These are phyloP conservation scores for Champsocephalus gunnari DNA, from an alignment of 2,797 vertebrate species.

Conservation along the genomic window DNA sequence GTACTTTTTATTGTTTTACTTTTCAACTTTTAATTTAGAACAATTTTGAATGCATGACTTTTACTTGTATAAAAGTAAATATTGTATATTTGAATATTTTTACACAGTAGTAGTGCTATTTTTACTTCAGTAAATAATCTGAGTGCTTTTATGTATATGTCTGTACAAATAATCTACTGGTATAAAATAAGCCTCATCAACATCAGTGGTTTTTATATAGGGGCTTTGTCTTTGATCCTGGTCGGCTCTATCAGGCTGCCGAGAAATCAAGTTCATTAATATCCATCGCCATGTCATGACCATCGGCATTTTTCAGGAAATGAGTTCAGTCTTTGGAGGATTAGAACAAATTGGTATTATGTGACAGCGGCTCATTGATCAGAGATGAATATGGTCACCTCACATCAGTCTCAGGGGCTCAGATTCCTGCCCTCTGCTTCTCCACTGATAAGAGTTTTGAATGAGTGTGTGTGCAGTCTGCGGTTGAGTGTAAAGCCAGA, in stretches of 20 bases:
- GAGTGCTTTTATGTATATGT: too few species aligned
- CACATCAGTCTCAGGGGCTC: conserved; percentile 51
- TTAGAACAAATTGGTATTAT: conserved; percentile 41
- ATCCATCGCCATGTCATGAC: conserved; percentile 30
- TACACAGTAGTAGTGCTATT: too few species aligned
- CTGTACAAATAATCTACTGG: too few species aligned
- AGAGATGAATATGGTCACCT: conserved; percentile 52
- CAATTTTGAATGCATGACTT: too few species aligned
- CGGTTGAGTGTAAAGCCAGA: conserved; percentile 27
- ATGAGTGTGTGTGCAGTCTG: conserved; percentile 13
- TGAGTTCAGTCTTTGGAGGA: conserved; percentile 32
- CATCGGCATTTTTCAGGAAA: conserved; percentile 44
- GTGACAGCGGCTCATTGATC: conserved; percentile 56
- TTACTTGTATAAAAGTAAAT: too few species aligned
- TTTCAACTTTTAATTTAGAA: too few species aligned
- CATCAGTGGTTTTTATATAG: neutral
- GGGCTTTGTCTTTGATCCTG: neutral
- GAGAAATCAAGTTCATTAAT: conserved; percentile 40
- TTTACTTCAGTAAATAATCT: too few species aligned
- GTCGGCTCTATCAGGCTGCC: neutral
- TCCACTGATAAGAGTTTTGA: conserved; percentile 66
- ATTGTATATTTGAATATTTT: too few species aligned
- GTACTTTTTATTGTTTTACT: too few species aligned
- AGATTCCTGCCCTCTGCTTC: conserved; percentile 63
- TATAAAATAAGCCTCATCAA: too few species aligned